These are phyloP conservation scores for Odiellus spinosus DNA, from an alignment of 2,888 invertebrate genomes.

Conservation along the genomic window DNA sequence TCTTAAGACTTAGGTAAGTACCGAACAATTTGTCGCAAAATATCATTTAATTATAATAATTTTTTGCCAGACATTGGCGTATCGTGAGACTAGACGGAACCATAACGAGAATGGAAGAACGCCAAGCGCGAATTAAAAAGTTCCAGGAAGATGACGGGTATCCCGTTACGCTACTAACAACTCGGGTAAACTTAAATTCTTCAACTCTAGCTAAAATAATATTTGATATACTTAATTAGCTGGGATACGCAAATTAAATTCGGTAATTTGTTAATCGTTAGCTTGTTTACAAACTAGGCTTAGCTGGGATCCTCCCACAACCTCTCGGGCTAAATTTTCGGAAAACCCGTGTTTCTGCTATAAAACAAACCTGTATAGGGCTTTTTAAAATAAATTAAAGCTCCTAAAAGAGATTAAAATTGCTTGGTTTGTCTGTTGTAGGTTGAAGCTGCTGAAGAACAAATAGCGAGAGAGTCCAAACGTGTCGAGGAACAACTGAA, in stretches of 20 bases:
- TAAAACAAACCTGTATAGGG: no score
- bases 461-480: no score
- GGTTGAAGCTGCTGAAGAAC: no score
- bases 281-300: no score
- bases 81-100: conserved; percentile 31
- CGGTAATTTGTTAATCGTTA: no score
- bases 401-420: no score
- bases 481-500: no score
- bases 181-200: conserved; percentile 25
- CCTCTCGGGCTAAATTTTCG: no score
- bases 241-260: neutral
- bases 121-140: conserved; percentile 28
- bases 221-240: neutral
- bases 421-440: no score
- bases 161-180: conserved; percentile 30
- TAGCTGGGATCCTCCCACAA: no score
- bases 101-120: conserved; percentile 26
- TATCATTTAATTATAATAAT: neutral
- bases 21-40: neutral
- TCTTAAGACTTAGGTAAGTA: conserved; percentile 20
- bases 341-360: no score
- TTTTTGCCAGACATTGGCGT: conserved; percentile 25
- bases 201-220: neutral
- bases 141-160: conserved; percentile 28
- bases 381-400: no score